Base-by-base conservation (phyloP, 2,888 invertebrate genomes). In the Protodeltote pygarga region DNA sequence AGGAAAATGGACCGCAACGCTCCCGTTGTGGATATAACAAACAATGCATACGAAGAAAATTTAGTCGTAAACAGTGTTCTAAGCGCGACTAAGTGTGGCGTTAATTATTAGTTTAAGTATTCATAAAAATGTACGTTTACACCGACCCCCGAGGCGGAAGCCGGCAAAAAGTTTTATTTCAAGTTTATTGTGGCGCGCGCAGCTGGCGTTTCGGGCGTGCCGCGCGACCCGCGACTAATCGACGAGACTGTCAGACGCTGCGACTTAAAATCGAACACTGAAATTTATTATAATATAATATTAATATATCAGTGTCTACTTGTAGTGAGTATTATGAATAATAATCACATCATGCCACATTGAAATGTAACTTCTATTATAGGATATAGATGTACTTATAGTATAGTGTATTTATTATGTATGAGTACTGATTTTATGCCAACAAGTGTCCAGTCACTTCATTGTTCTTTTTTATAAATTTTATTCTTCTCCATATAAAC, bases 81-180 rank as follows among this genome's bases (percentile, higher is more conserved):
- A 82, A 82, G 81, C 80, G 79, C 73, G 77, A 80, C 80, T 82
- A 80, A 82, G 80, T 83, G 82, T 72, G 69, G 77, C 76, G 84
- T 83, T 87, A 85, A 86, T 86, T 86, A 85, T 86, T 86, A 85
- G 79, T 83, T 86, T 84, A 81, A 83, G 83, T 85, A 81, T 85
- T 81, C 83, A 85, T 84, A 85, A 85, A 85, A 83, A 75, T 69
- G 70, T 65, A 54, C 71, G 66, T 73, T 74, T 65, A 73, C 71
- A 47, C 58, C 71, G 71, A 69, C 68, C 71, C 71, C 64, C 53
- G 63, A 65, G 53, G 70, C 78, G 78, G 78, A 77, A 75, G 69
- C 59, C 51, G 57, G 68, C 66, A 69, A 74, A 73, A 77, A 72
- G 63, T 76, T 73, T 77, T 77, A 78, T 81, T 78, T 73, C 62